Conservation (phyloP, 2,797 vertebrate genomes). For the Enoplosus armatus region DNA sequence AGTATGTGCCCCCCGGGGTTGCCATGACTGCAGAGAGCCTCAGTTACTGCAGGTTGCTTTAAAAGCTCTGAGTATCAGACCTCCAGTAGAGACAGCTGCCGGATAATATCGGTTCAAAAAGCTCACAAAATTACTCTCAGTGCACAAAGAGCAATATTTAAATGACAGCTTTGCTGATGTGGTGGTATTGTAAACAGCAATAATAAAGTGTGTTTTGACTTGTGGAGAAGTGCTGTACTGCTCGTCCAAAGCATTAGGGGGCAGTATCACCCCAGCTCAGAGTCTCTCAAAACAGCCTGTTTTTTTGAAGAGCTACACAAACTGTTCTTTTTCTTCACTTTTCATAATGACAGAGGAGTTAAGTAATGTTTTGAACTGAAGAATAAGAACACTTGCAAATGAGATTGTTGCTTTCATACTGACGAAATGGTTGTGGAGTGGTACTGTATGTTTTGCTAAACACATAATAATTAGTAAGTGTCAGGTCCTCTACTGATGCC, state of each 20-base stretch:
- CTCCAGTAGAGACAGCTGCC: neutral
- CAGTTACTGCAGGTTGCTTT: constrained; percentile 4
- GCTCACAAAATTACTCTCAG: neutral
- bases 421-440: constrained; percentile 10
- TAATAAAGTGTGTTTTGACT: neutral
- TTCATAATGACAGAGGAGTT: constrained; percentile 14
- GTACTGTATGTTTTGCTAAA: constrained; percentile 15
- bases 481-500: constrained; percentile 50
- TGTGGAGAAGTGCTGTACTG: constrained; percentile 32
- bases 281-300: neutral
- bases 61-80: constrained; percentile 2
- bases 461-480: constrained; percentile 52
- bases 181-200: neutral
- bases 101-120: neutral
- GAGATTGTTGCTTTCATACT: neutral
- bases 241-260: constrained; percentile 70
- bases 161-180: neutral
- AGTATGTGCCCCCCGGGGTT: constrained; percentile 14
- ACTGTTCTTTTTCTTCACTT: neutral
- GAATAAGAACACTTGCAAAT: constrained; percentile 16
- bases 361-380: constrained; percentile 5
- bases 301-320: neutral
- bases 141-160: neutral
- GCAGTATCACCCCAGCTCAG: constrained; percentile 61
- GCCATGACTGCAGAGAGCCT: constrained; percentile 46